Evolutionary conservation across 2,888 invertebrate species (phyloP), one percentile per base, ranked within the genome.

Genomic region (Hanleya hanleyi): DNA sequence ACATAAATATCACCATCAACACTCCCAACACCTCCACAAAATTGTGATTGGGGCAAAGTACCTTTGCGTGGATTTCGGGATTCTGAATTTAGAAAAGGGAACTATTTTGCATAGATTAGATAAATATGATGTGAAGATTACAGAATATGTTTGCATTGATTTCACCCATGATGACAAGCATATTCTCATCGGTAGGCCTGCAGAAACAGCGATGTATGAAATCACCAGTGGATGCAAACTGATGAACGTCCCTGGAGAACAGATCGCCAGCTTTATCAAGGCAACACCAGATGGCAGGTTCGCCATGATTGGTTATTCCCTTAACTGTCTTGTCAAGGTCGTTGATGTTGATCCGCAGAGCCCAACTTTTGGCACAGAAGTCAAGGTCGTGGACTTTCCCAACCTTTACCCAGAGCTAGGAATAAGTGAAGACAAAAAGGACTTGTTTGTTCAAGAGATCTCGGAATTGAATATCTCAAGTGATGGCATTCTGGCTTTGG

Each of bases 261-360:
- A 82, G 37, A 65, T 71, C 26, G 81, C 82, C 0, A 81, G 80
- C 61, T 65, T 65, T 12, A 81, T 84, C 41, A 57, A 76, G 37
- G 38, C 82, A 33, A 80, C 84, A 1, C 29, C 65, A 1, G 85
- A 85, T 71, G 81, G 83, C 38, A 70, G 74, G 15, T 35, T 74
- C 7, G 80, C 76, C 22, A 83, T 81, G 47, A 75, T 83, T 22
- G 86, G 85, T 35, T 77, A 81, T 50, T 76, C 76, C 15, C 73
- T 78, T 9, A 81, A 81, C 69, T 85, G 86, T 67, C 68, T 74
- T 22, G 83, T 85, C 67, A 81, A 77, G 50, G 70, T 82, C 35
- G 74, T 73, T 66, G 77, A 79, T 38, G 68, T 77, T 0, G 69
- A 71, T 5, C 22, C 15, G n/a, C 12, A 12, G 9, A 64, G 64